Conservation (phyloP, 2,113 vertebrate genomes). For the Cottus gobio region DNA sequence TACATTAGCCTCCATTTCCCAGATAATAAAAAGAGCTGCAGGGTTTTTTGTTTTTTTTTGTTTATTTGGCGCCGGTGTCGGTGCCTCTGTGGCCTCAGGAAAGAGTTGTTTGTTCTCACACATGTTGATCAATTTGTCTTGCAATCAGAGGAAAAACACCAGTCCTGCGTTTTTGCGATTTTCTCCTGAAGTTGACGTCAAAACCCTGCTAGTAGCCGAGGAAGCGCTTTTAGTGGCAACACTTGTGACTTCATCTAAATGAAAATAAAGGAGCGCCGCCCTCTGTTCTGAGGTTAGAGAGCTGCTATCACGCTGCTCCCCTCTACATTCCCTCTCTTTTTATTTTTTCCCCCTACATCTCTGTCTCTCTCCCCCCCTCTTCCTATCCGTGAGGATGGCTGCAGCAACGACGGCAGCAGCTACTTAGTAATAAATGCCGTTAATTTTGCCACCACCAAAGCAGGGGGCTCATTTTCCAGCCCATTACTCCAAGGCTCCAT, state of each 20-base stretch:
- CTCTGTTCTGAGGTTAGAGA: conserved; percentile 43
- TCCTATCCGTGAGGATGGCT: conserved; percentile 31
- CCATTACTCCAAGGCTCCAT: conserved; percentile 71
- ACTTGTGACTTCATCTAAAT: conserved; percentile 46
- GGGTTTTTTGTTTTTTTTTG: not conserved
- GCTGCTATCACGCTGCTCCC: conserved; percentile 21
- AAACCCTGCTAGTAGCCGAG: not conserved
- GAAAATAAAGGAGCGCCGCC: conserved; percentile 48
- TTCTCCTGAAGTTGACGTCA: conserved; percentile 15
- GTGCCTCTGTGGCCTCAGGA: conserved; percentile 11
- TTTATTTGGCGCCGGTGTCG: not conserved
- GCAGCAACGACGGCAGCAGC: conserved; percentile 27
- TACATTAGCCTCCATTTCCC: conserved; percentile 17
- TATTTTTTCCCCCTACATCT: not conserved
- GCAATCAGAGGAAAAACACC: conserved; percentile 10
- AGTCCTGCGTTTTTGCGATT: not conserved
- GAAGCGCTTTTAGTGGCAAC: conserved; percentile 18
- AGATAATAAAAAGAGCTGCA: conserved; percentile 24
- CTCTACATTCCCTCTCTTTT: not conserved
- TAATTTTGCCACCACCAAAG: conserved; percentile 71
- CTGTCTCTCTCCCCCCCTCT: not conserved
- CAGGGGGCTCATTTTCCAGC: conserved; percentile 76
- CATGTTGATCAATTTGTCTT: conserved; percentile 16
- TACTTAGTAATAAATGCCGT: conserved; percentile 77
- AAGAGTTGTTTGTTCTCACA: conserved; percentile 3